A percentile compares a stretch with the other conserved stretches of the same genome.
Conservation (phyloP, 2,797 vertebrate species). For the Rhynchotus rufescens region DNA sequence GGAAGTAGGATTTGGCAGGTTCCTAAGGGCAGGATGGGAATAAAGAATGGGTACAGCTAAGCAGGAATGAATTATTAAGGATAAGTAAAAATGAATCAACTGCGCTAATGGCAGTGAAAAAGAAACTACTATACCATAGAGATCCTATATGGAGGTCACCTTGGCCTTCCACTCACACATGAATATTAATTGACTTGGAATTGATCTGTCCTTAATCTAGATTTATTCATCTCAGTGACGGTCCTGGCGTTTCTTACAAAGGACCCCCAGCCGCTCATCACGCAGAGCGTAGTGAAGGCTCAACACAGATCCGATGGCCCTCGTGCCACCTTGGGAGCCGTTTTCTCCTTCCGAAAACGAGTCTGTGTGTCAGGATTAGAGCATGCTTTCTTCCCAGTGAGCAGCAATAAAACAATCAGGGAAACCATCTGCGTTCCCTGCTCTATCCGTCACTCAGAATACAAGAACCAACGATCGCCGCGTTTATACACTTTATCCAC, state of each 20-base stretch:
- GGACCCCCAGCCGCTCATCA: neutral
- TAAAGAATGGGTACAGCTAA: constrained; percentile 30
- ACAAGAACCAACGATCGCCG: neutral
- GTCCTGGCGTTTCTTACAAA: neutral
- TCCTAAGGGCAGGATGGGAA: neutral
- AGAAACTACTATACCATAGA: constrained; percentile 9
- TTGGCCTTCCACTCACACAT: constrained; percentile 52
- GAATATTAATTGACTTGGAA: constrained; percentile 60
- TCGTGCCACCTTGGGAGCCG: neutral
- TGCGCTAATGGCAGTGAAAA: constrained; percentile 32
- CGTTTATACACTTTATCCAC: neutral
- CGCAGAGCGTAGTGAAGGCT: neutral
- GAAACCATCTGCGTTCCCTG: neutral
- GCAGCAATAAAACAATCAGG: constrained; percentile 22
- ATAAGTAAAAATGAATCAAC: constrained; percentile 61
- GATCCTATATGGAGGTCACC: constrained; percentile 54
- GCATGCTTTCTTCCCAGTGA: neutral
- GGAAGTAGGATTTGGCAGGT: constrained; percentile 29
- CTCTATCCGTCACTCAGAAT: neutral
- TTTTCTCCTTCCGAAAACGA: neutral
- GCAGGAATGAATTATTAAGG: constrained; percentile 39
- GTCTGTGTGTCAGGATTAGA: neutral
- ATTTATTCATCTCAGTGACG: neutral
- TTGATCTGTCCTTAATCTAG: constrained; percentile 16
- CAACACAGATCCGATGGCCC: neutral